phyloP scores from a whole-genome alignment of 2,797 vertebrate genomes.

The Hyperoplus immaculatus region DNA sequence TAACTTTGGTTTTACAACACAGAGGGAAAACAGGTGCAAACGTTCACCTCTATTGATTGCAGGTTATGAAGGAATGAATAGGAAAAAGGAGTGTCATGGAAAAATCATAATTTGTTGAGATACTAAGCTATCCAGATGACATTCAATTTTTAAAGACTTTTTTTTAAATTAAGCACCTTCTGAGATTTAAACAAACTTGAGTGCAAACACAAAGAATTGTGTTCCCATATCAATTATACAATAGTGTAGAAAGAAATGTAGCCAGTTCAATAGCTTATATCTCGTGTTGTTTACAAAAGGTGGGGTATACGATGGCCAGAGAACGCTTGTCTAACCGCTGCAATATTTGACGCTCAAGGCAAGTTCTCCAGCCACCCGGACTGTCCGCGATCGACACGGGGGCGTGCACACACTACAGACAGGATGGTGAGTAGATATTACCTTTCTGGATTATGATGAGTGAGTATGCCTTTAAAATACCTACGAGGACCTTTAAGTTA shows the following conservation, averaged over 20 bases:
- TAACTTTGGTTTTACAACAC: neutral
- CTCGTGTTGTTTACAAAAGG: neutral
- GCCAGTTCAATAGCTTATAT: neutral
- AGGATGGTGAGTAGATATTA: too few species aligned
- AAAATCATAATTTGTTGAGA: neutral
- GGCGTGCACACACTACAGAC: too few species aligned
- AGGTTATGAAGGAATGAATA: neutral
- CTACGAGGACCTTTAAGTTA: too few species aligned
- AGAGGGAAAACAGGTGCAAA: neutral
- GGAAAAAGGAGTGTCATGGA: neutral
- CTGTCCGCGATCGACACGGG: too few species aligned
- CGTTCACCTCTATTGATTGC: slow-evolving; percentile 10
- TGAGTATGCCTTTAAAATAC: too few species aligned
- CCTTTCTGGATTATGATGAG: too few species aligned
- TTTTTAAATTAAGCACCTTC: neutral
- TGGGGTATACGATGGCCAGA: too few species aligned
- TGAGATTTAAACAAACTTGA: neutral
- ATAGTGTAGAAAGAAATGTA: neutral
- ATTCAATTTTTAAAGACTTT: neutral
- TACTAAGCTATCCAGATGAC: neutral
- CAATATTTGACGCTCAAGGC: too few species aligned
- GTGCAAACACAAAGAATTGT: neutral
- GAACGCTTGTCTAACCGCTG: too few species aligned
- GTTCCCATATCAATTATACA: neutral
- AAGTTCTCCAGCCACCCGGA: too few species aligned